Base-by-base conservation (phyloP, 2,113 vertebrate species). In the Nestor notabilis region DNA sequence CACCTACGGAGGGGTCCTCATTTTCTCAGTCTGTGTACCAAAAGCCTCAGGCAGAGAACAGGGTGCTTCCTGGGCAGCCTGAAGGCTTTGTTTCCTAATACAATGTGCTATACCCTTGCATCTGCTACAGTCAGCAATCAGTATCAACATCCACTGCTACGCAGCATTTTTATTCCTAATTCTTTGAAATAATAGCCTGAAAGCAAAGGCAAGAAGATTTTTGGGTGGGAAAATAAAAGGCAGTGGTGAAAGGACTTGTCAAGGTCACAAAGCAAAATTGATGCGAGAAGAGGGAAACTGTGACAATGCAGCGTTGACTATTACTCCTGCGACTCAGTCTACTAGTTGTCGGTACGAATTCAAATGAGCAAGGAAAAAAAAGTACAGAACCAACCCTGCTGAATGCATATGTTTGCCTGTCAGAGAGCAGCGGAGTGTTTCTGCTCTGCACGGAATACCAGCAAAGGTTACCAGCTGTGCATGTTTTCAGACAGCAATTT, bases 401-500 rank as follows among this genome's bases (percentile, higher is more conserved):
- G 0, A 75, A 80, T 93, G 37, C 89, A 72, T 91, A 90, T 70
- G 87, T 93, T 87, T 93, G 86, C 76, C 69, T 96, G 93, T 94
- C 96, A 90, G 72, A 91, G 27, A 96, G 68, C 92, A 96, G 87
- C 0, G 0, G 58, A 95, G 84, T 78, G 84, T 71, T 84, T 75
- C 90, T 96, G 75, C 89, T 95, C 65, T 81, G 81, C 25, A 71
- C 77, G 87, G 90, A 95, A 94, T 87, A 95, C 80, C 66, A 84
- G 87, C 83, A 97, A 97, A 97, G 93, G 86, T 95, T 96, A 97
- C 96, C 94, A 97, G 96, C 90, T 93, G 96, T 93, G 96, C 93
- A 52, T 88, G 83, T 96, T 89, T 88, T 64, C 68, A 94, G 92
- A 93, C 68, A 86, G 83, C 71, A 86, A 81, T 84, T 96, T 96